phyloP scores from a whole-genome alignment of 1,140 invertebrate genomes.

The Laodelphax striatellus region DNA sequence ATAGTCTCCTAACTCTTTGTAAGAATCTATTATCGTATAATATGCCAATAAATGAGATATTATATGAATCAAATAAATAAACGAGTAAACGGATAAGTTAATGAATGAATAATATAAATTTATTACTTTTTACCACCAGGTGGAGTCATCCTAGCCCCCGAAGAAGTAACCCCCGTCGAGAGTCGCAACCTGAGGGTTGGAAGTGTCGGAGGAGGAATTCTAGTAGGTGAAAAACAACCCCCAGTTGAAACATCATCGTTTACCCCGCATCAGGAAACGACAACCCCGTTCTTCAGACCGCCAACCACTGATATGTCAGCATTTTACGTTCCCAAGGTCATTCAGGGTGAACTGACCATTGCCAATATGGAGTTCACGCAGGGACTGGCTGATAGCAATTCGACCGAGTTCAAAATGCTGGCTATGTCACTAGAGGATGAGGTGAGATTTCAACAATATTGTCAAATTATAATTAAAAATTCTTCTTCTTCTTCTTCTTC shows the following conservation, averaged over 20 bases:
- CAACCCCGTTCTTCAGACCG: conserved; percentile 35
- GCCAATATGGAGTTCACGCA: conserved; percentile 49
- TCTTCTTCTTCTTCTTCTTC: no score
- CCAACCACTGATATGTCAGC: conserved; percentile 36
- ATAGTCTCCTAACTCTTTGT: no score
- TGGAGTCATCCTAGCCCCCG: conserved; percentile 41
- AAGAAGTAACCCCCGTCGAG: conserved; percentile 32
- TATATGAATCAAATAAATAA: no score
- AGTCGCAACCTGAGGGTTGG: conserved; percentile 20
- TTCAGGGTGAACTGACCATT: conserved; percentile 53
- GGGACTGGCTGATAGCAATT: conserved; percentile 43
- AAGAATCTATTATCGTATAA: no score
- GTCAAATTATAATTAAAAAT: no score
- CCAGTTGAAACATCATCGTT: conserved; percentile 26
- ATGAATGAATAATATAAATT: no score
- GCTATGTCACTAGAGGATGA: conserved; percentile 41
- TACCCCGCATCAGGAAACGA: conserved; percentile 15
- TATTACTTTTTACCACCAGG: no score
- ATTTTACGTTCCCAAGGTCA: conserved; percentile 42
- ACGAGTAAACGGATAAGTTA: no score
- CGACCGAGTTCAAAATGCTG: conserved; percentile 46
- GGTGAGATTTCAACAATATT: conserved; percentile 33
- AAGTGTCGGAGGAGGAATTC: conserved; percentile 9
- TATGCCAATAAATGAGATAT: no score
- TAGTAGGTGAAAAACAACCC: no score